A percentile compares a stretch with the other conserved stretches of the same genome.
These are phyloP conservation scores for Athalia circularis DNA, from an alignment of 2,888 invertebrate species.

Conservation along the genomic window DNA sequence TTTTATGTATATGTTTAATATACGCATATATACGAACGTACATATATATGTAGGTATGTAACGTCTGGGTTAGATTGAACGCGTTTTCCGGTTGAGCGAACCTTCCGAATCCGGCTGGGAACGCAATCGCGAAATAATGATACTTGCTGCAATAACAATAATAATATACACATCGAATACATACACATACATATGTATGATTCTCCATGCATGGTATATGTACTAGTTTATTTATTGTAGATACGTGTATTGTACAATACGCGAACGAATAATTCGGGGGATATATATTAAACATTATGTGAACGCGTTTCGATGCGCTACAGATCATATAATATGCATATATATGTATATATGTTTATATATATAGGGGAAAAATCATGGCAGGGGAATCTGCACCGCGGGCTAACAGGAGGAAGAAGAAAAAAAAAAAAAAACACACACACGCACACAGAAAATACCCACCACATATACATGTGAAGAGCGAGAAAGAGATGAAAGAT, in stretches of 20 bases:
- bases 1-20: too few relatives aligned
- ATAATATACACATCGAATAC: background rate
- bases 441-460: background rate
- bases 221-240: too few relatives aligned
- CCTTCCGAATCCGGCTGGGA: constrained; percentile 62
- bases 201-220: too few relatives aligned
- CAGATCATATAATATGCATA: constrained; percentile 19
- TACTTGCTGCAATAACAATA: constrained; percentile 22
- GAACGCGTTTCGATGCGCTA: background rate
- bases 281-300: background rate
- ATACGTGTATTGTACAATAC: too few relatives aligned
- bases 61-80: too few relatives aligned
- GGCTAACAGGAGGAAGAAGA: constrained; percentile 51
- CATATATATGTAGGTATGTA: too few relatives aligned
- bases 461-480: background rate
- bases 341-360: too few relatives aligned
- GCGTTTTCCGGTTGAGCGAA: constrained; percentile 65
- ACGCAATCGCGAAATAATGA: constrained; percentile 71
- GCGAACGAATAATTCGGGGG: too few relatives aligned
- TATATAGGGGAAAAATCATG: constrained; percentile 59
- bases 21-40: too few relatives aligned
- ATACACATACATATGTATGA: background rate
- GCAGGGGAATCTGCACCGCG: constrained; percentile 59
- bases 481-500: background rate
- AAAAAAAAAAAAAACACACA: background rate